Conservation (phyloP, 64 coral and sea anemone genomes). For the Actinia equina region DNA sequence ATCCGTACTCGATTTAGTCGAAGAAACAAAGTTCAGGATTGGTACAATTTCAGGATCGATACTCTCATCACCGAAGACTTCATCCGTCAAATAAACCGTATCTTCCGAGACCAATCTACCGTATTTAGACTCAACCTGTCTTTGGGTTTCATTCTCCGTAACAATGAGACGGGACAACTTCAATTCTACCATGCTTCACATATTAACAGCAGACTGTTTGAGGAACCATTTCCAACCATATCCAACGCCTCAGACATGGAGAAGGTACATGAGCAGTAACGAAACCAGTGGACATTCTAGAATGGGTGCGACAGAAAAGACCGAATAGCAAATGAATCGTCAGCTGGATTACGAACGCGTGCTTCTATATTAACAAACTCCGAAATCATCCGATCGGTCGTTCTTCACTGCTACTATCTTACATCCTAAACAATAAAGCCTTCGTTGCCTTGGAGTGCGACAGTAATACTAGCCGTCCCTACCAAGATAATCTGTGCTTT, state of each 20-base stretch:
- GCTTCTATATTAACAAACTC: slow-evolving; percentile 38
- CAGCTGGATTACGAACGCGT: slow-evolving; percentile 18
- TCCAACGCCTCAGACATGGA: neutral
- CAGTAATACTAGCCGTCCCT: neutral
- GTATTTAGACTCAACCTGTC: too few species aligned
- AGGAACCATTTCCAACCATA: neutral
- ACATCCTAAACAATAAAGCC: slow-evolving; percentile 8
- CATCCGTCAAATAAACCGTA: neutral
- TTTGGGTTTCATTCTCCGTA: too few species aligned
- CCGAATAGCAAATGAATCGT: too few species aligned
- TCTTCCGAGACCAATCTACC: too few species aligned
- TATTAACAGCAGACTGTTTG: neutral
- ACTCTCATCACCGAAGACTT: too few species aligned
- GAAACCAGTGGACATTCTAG: too few species aligned
- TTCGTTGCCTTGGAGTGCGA: slow-evolving; percentile 19
- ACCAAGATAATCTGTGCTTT: slow-evolving; percentile 16
- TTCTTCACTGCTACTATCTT: neutral
- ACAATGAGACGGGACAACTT: neutral
- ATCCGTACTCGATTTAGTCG: neutral
- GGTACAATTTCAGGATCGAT: neutral
- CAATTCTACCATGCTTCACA: slow-evolving; percentile 5
- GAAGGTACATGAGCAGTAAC: neutral
- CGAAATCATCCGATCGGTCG: neutral
- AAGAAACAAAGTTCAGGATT: neutral
- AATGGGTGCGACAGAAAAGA: too few species aligned